A percentile compares a stretch with the other conserved stretches of the same genome.
phyloP scores from a whole-genome alignment of 2,113 vertebrate species.

The Illadopsis cleaveri region DNA sequence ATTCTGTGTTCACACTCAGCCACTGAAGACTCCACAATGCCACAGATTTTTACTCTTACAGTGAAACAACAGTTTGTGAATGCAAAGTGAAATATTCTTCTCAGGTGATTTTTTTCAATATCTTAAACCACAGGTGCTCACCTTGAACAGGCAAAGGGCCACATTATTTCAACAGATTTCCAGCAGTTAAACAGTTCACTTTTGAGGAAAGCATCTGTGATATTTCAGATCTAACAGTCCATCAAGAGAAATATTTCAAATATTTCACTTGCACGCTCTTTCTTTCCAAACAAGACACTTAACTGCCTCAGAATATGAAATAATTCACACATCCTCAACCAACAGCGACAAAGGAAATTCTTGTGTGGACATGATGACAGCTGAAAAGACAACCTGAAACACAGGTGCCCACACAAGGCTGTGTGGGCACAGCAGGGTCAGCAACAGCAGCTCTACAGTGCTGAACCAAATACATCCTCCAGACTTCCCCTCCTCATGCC shows the following conservation, averaged over 20 bases:
- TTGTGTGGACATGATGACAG: fast-evolving
- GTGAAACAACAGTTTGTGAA: not conserved
- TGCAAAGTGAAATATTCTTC: not conserved
- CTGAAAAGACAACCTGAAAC: not conserved
- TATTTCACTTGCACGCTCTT: fast-evolving
- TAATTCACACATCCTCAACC: not conserved
- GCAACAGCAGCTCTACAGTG: not conserved
- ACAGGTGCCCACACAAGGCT: not conserved
- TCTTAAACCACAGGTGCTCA: not conserved
- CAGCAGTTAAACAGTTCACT: not conserved
- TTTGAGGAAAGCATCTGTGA: not conserved
- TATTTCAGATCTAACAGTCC: not conserved
- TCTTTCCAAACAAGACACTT: not conserved
- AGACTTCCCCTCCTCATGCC: not conserved
- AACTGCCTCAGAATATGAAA: not conserved
- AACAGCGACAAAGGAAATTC: not conserved
- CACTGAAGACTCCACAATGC: fast-evolving
- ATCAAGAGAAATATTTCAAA: not conserved
- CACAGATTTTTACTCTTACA: not conserved
- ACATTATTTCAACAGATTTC: not conserved
- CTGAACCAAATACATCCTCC: not conserved
- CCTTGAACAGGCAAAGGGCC: not conserved
- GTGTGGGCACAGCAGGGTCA: not conserved
- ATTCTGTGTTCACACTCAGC: not conserved
- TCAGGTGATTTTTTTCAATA: not conserved